Base-by-base conservation (phyloP, 2,113 vertebrate genomes). In the Procapra przewalskii region DNA sequence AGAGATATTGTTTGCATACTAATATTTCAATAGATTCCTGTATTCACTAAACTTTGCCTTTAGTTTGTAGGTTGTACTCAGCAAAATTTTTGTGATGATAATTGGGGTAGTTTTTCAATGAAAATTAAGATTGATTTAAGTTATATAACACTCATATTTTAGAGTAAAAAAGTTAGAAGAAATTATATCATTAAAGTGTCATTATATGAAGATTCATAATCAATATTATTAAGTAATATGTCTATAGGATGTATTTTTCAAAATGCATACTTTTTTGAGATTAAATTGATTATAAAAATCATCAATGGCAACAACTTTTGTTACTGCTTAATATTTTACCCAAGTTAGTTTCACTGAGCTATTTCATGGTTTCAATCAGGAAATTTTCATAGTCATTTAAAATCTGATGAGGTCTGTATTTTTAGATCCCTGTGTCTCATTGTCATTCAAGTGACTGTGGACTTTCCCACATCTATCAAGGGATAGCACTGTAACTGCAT, bases 301-400 rank as follows among this genome's bases (percentile, higher is more conserved):
- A 50, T 91, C 88, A 91, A 60, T 12, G 82, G 40, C 43, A 94
- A 86, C 6, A 11, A 80, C 40, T 91, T 94, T 97, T 94, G 43
- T 97, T 91, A 89, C 55, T 95, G 50, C 43, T 96, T 87, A 89
- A 96, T 94, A 88, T 96, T 97, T 97, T 91, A 83, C 43, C 80
- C 55, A 71, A 92, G 88, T 80, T 97, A 91, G 95, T 96, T 95
- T 95, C 57, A 83, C n/a, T 91, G 86, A 96, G 60, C 84, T 96
- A 50, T 96, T 98, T 92, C 36, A 83, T 95, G 91, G 92, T 94
- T 97, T 97, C 57, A 97, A 96, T 97, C 82, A 64, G 43, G 71
- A 96, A 94, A 90, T 97, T 77, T 90, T 93, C 15, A 71, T 43
- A 93, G 87, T 95, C 16, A 50, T 90, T 93, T 94, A 84, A 89